Conservation (phyloP, 2,888 invertebrate species). For the Ceratothoa steindachneri region DNA sequence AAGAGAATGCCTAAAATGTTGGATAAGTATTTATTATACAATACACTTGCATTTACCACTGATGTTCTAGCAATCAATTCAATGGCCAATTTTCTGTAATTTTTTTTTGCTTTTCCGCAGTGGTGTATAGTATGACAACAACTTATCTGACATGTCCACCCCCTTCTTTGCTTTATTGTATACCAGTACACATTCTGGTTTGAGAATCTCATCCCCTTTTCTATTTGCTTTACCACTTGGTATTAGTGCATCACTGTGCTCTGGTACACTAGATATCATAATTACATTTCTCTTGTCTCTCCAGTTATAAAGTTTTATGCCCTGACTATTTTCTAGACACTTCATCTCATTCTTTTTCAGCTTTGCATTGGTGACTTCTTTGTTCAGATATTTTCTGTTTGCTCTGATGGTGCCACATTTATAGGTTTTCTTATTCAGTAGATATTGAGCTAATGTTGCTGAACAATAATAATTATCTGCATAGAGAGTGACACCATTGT, state of each 20-base stretch:
- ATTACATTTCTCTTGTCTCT: slow-evolving; percentile 18
- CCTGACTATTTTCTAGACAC: background rate
- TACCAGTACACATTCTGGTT: slow-evolving; percentile 11
- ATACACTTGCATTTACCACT: slow-evolving; percentile 12
- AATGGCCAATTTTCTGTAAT: background rate
- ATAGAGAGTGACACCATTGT: slow-evolving; percentile 9
- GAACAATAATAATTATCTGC: slow-evolving; percentile 12
- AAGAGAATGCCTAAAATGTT: background rate
- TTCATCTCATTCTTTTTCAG: slow-evolving; percentile 20
- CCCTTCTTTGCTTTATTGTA: slow-evolving; percentile 24
- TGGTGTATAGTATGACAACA: slow-evolving; percentile 16
- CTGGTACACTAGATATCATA: slow-evolving; percentile 23
- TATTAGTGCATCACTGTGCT: slow-evolving; percentile 3
- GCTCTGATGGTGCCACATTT: slow-evolving; percentile 21
- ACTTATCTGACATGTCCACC: slow-evolving; percentile 20
- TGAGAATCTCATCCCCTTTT: slow-evolving; percentile 17
- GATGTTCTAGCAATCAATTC: background rate
- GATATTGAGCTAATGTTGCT: slow-evolving; percentile 16
- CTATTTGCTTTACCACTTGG: slow-evolving; percentile 15
- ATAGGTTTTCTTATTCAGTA: slow-evolving; percentile 23
- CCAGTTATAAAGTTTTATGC: slow-evolving; percentile 18
- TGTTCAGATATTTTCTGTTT: slow-evolving; percentile 12
- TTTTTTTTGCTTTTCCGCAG: slow-evolving; percentile 3
- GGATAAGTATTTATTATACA: slow-evolving; percentile 17
- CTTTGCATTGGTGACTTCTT: slow-evolving; percentile 23